These are phyloP conservation scores for Aproaerema taeniolella DNA, from an alignment of 2,888 invertebrate species.

Conservation along the genomic window DNA sequence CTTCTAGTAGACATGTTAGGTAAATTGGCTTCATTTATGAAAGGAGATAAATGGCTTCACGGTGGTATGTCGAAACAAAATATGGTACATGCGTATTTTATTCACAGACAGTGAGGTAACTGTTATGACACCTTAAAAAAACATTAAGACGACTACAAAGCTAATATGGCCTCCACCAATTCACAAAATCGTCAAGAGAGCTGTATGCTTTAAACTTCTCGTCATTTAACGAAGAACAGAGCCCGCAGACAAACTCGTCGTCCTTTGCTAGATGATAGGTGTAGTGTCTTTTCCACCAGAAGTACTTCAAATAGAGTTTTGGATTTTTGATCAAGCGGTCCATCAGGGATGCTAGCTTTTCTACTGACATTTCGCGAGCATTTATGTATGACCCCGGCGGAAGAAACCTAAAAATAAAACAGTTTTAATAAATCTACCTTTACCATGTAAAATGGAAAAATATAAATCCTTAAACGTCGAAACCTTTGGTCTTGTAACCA, in stretches of 20 bases:
- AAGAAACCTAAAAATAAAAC: constrained; percentile 44
- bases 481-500: no score
- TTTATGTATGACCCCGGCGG: constrained; percentile 58
- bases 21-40: no score
- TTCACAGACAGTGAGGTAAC: no score
- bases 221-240: background rate
- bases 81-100: no score
- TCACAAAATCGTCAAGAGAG: background rate
- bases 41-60: no score
- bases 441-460: no score
- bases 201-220: background rate
- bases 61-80: no score
- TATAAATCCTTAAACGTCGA: no score
- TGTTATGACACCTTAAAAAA: no score
- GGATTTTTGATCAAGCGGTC: constrained; percentile 34
- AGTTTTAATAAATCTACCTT: background rate
- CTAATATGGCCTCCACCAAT: background rate
- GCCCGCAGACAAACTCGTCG: background rate
- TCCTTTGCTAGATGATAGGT: background rate
- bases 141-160: no score
- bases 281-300: constrained; percentile 46
- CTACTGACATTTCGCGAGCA: constrained; percentile 27
- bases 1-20: no score
- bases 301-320: constrained; percentile 37
- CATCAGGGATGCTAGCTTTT: constrained; percentile 39